Conservation (phyloP, 2,888 invertebrate genomes). For the Archips xylosteana region DNA sequence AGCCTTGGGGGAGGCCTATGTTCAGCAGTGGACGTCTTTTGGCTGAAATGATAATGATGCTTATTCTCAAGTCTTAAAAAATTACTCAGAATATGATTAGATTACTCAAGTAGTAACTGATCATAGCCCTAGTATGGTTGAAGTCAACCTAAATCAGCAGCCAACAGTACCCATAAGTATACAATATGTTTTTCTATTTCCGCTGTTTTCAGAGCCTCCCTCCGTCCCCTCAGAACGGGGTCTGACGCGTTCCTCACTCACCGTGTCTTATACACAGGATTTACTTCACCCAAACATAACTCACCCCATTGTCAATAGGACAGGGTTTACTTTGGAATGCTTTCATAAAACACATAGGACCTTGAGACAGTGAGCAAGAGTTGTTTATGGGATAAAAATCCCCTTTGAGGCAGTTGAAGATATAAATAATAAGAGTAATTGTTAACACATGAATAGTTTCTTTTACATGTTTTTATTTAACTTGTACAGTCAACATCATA, state of each 20-base stretch:
- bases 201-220: slow-evolving; percentile 4
- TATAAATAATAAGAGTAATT: slow-evolving; percentile 3
- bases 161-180: too few species aligned
- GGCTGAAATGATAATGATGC: too few species aligned
- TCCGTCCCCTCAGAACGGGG: slow-evolving; percentile 14
- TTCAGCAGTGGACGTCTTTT: too few species aligned
- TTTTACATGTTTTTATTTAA: too few species aligned
- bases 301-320: not conserved
- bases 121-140: too few species aligned
- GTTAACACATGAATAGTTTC: not conserved
- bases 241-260: slow-evolving; percentile 22
- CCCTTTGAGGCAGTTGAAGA: not conserved
- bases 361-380: not conserved
- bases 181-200: not conserved
- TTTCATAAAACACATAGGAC: not conserved
- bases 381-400: slow-evolving; percentile 4
- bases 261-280: slow-evolving; percentile 8
- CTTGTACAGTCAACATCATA: too few species aligned
- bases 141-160: too few species aligned
- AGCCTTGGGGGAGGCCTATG: too few species aligned
- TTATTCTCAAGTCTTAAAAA: too few species aligned
- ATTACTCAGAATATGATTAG: too few species aligned
- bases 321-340: not conserved
- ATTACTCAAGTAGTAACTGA: too few species aligned
- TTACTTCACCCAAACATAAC: not conserved